A percentile compares a stretch with the other conserved stretches of the same genome.
Conservation (phyloP, 2,113 vertebrate species). For the Hippocampus zosterae region DNA sequence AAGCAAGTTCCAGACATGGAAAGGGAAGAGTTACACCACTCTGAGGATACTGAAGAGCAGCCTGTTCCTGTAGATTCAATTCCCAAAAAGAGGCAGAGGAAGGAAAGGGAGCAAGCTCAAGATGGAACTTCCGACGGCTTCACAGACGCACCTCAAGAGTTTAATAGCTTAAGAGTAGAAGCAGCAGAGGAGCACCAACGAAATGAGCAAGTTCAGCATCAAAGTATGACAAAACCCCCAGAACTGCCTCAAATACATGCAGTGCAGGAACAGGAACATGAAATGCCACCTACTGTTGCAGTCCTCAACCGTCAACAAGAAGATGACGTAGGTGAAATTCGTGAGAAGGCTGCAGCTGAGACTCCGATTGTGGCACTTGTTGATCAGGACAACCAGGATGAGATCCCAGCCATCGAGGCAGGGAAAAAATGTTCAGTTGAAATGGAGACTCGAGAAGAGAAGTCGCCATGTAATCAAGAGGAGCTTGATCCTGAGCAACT, state of each 20-base stretch:
- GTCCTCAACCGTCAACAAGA: neutral
- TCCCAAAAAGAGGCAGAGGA: conserved; percentile 13
- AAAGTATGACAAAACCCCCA: conserved; percentile 6
- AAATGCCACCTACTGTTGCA: neutral
- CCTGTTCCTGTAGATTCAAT: conserved; percentile 2
- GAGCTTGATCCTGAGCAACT: conserved; percentile 13
- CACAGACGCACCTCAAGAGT: neutral
- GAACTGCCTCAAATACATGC: neutral
- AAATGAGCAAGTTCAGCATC: conserved; percentile 15
- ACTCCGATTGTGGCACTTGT: conserved; percentile 3
- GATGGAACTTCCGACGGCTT: conserved; percentile 7
- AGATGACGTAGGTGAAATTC: conserved; percentile 3
- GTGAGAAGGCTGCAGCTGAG: conserved; percentile 10
- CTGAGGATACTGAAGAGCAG: neutral
- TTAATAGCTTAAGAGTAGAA: conserved; percentile 7
- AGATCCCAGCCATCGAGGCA: conserved; percentile 15
- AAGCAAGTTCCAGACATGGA: conserved; percentile 2
- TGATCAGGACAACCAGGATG: conserved; percentile 15
- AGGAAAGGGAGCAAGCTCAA: conserved; percentile 19
- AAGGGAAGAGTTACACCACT: neutral
- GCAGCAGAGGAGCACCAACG: conserved; percentile 16
- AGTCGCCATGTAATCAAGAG: conserved; percentile 1
- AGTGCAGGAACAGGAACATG: conserved; percentile 3
- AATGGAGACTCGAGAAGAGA: conserved; percentile 15
- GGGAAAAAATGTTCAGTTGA: conserved; percentile 6